Conservation (phyloP, 2,888 invertebrate species). For the Napeogenes sylphis region DNA sequence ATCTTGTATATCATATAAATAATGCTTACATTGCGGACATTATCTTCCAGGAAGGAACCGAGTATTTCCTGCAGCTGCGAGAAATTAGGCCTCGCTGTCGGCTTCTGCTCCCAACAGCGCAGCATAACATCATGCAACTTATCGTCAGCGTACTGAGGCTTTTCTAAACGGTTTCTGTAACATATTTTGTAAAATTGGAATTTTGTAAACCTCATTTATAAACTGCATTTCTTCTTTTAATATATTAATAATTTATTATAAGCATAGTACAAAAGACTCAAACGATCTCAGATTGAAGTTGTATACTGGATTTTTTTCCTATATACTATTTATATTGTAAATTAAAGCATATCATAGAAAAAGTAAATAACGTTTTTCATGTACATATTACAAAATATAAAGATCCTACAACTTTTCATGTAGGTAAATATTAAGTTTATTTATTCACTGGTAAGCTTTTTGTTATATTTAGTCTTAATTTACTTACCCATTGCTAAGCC, state of each 20-base stretch:
- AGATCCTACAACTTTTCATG: too few relatives aligned
- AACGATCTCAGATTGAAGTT: too few relatives aligned
- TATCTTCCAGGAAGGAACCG: conserved; percentile 88
- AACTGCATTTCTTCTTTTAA: too few relatives aligned
- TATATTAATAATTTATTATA: too few relatives aligned
- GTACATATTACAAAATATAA: too few relatives aligned
- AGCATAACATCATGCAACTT: conserved; percentile 89
- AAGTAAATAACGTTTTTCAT: too few relatives aligned
- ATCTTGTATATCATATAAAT: not conserved
- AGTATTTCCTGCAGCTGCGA: conserved; percentile 84
- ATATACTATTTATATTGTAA: too few relatives aligned
- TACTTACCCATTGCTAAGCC: conserved; percentile 83
- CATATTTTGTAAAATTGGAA: not conserved
- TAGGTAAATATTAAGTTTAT: too few relatives aligned
- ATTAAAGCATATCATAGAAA: too few relatives aligned
- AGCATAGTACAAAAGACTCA: too few relatives aligned
- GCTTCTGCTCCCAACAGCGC: conserved; percentile 90
- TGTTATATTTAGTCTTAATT: not conserved
- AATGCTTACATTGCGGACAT: conserved; percentile 83
- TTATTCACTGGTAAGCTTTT: too few relatives aligned
- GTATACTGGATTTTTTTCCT: not conserved
- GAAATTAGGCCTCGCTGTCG: conserved; percentile 88
- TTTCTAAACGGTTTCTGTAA: conserved; percentile 86
- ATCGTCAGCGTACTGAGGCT: conserved; percentile 89
- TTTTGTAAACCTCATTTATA: too few relatives aligned